A percentile compares a stretch with the other conserved stretches of the same genome.
phyloP scores from a whole-genome alignment of 2,888 invertebrate genomes.

The Pollenia angustigena region DNA sequence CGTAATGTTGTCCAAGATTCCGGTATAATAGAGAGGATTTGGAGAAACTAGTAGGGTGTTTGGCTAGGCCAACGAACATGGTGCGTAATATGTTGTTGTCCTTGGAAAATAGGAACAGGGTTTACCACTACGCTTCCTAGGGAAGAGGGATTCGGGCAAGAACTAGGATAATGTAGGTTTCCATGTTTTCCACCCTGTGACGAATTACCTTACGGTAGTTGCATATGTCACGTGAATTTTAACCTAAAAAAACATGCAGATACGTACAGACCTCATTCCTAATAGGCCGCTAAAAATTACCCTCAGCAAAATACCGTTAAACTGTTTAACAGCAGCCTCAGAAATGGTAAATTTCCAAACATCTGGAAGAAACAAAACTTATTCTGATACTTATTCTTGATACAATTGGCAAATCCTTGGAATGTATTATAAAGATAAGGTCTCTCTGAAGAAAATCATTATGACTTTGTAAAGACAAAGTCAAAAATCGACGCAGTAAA shows the following conservation, averaged over 20 bases:
- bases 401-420: no score
- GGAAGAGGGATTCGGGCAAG: background rate
- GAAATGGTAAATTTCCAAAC: no score
- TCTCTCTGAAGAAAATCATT: no score
- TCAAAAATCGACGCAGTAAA: no score
- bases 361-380: no score
- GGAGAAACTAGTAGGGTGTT: background rate
- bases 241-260: background rate
- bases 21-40: background rate
- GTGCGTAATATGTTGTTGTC: background rate
- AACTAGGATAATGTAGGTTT: background rate
- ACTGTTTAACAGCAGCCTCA: no score
- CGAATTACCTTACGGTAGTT: background rate
- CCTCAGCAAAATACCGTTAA: no score
- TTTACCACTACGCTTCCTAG: background rate
- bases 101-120: background rate
- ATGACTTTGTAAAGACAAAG: no score
- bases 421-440: no score
- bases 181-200: background rate
- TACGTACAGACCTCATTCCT: background rate
- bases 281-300: no score
- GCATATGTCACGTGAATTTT: background rate
- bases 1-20: background rate
- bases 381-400: no score
- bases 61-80: background rate